Base-by-base conservation (phyloP, 2,113 vertebrate genomes). In the Tauraco erythrolophus region DNA sequence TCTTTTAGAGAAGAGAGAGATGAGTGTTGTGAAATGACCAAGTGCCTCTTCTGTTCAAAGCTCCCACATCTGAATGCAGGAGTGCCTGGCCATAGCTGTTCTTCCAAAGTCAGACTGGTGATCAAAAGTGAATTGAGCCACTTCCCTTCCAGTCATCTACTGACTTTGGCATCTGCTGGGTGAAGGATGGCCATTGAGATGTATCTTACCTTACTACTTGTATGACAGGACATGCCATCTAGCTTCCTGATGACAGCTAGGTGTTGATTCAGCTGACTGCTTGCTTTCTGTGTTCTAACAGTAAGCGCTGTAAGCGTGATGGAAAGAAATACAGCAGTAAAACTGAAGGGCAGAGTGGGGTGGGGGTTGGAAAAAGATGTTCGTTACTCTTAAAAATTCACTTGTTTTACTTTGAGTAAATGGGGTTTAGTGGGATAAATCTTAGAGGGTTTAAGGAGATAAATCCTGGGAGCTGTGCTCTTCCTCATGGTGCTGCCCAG, bases 201-300 rank as follows among this genome's bases (percentile, higher is more conserved):
- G 0, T 17, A 31, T 35, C 48, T 75, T 33, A 46, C 54, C 27
- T 70, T 57, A 3, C 21, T 71, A 23, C 56, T n/a, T 33, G 27
- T 23, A 2, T 84, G 76, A 75, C 65, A 71, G 77, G 39, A 33
- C 70, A 30, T n/a, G 57, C 27, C 53, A 68, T 22, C 2, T 2
- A 37, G 33, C 53, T 86, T n/a, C 39, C 19, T 82, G 48, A 56
- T 0, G 6, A 25, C 56, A 71, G 85, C 68, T 27, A 58, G 83
- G 68, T 61, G 76, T 71, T 84, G 92, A 68, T 91, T 94, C 87
- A 96, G 72, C 56, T 48, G 53, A 5, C 37, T n/a, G 43, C 39
- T 91, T 0, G 0, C 53, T 70, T 84, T 31, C 43, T 37, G 10
- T 93, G 25, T 66, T 8, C 72, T 50, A 50, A 23, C 56, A 64